Base-by-base conservation (phyloP, 2,113 vertebrate genomes). In the Megaceryle maxima region DNA sequence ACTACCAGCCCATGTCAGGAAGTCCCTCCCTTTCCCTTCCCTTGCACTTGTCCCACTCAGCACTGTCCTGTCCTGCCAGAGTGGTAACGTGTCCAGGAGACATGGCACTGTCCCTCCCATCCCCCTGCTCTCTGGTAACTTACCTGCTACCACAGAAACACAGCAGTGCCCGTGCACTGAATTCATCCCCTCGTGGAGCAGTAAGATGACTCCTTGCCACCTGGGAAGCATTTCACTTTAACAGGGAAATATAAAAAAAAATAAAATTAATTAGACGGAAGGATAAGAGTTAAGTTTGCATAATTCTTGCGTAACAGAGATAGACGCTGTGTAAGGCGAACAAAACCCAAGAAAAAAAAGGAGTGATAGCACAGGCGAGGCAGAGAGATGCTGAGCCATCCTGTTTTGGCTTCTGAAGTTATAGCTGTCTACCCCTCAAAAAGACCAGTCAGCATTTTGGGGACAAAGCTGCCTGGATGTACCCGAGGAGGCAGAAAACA, bases 331-430 rank as follows among this genome's bases (percentile, higher is more conserved):
- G 8, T 6, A 28, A 46, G 12, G 68, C 46, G 67, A 66, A 83
- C 46, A 87, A 80, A 95, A 72, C 11, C 9, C 37, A 31, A 25
- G 33, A 79, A 35, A 16, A 26, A 26, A 72, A 39, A 82, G 62
- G 48, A 43, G 41, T 0, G 0, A 9, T 10, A 33, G 11, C 39
- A 13, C 25, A 43, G 63, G 33, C 0, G 0, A n/a, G 41, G 18
- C 26, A 51, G 26, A 55, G 64, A 46, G 29, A 0, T 0, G 16
- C 29, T 82, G 79, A 55, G 16, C 12, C 3, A 1, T 14, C n/a
- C 43, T 37, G 0, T 14, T 72, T 44, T 22, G 9, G 62, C 3
- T 1, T 12, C 67, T 80, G 48, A 50, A 88, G 33, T 70, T 74
- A 22, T 0, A 77, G 50, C 64, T 74, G 82, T 39, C 68, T 86